These are phyloP conservation scores for Harmothoe impar DNA, from an alignment of 2,888 invertebrate species.

Conservation along the genomic window DNA sequence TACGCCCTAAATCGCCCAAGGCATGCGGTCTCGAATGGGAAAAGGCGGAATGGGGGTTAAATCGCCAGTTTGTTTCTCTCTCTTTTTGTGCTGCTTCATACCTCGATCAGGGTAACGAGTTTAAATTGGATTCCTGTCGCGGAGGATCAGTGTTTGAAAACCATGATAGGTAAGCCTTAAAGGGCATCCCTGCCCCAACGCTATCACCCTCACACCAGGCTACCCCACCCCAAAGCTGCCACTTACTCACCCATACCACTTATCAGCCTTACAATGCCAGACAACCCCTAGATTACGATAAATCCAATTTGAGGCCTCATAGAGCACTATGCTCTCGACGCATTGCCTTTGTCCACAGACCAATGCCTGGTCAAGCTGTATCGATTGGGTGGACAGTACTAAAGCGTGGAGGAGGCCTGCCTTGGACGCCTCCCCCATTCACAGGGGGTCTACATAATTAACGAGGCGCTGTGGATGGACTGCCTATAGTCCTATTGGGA, in stretches of 20 bases:
- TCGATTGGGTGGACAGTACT: constrained; percentile 2
- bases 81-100: no score
- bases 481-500: not conserved
- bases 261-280: not conserved
- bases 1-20: no score
- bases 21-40: no score
- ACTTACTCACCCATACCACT: not conserved
- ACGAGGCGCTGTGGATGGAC: not conserved
- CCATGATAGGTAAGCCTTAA: not conserved
- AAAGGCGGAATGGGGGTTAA: no score
- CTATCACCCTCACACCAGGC: not conserved
- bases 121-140: no score
- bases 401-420: not conserved
- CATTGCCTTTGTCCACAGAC: constrained; percentile 29
- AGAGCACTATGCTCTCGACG: not conserved
- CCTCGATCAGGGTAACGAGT: no score
- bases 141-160: constrained; percentile 1
- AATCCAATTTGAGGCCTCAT: constrained; percentile 20
- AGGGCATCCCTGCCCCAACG: not conserved
- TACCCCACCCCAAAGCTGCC: not conserved
- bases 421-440: not conserved
- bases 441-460: constrained; percentile 5
- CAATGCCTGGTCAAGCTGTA: constrained; percentile 1
- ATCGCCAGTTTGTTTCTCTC: no score
- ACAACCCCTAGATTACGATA: not conserved